Evolutionary conservation across 2,888 invertebrate genomes (phyloP).

Genomic region (Leuctra nigra): DNA sequence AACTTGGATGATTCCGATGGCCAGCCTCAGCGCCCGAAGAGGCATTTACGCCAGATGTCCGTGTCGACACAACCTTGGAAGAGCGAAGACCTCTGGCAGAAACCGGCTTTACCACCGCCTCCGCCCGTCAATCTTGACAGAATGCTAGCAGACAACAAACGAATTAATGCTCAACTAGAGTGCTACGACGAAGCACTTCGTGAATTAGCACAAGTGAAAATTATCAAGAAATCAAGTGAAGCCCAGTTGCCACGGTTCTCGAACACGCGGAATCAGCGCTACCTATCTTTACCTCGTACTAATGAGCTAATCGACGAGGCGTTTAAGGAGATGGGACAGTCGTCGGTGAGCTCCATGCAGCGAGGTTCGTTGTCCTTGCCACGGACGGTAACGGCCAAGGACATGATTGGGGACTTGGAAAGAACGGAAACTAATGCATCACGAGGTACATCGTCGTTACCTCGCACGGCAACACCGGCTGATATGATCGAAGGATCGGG

Average conservation of each 20-base stretch:
- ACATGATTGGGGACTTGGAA: constrained; percentile 15
- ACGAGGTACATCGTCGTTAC: constrained; percentile 23
- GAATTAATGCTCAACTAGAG: constrained; percentile 33
- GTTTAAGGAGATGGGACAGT: constrained; percentile 23
- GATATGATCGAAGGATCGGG: constrained; percentile 20
- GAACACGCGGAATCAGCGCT: constrained; percentile 20
- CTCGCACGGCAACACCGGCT: constrained; percentile 23
- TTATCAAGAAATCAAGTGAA: constrained; percentile 20
- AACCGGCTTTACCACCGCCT: constrained; percentile 18
- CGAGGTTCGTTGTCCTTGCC: constrained; percentile 25
- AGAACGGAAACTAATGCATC: too few species aligned
- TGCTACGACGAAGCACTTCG: constrained; percentile 35
- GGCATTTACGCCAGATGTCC: constrained; percentile 33
- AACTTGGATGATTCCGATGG: constrained; percentile 27
- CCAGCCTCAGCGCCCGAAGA: constrained; percentile 21
- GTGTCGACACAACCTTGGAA: constrained; percentile 30
- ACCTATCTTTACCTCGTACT: constrained; percentile 27
- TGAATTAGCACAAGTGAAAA: constrained; percentile 32
- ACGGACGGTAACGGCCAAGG: constrained; percentile 22
- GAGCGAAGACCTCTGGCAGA: constrained; percentile 27
- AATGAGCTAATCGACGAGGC: constrained; percentile 29
- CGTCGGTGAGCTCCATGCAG: constrained; percentile 12
- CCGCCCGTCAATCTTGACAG: constrained; percentile 19
- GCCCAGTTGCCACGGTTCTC: not conserved
- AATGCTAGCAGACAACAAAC: constrained; percentile 29